Percentiles rank a stretch among this genome's conserved stretches.
Evolutionary conservation across 2,797 vertebrate genomes (phyloP).

Genomic region (Enteromius argenteus): DNA sequence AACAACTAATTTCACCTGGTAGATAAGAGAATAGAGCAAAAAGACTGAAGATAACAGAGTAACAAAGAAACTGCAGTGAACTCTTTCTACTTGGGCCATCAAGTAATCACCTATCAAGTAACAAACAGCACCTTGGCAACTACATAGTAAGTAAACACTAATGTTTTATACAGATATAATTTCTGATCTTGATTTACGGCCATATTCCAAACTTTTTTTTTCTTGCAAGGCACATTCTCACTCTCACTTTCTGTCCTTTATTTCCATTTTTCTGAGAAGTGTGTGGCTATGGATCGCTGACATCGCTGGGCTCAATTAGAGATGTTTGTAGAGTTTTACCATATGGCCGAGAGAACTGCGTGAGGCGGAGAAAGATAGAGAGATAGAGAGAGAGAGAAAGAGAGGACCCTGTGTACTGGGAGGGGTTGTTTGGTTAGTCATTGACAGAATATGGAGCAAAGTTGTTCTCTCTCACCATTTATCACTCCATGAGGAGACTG

Average conservation of each 20-base stretch:
- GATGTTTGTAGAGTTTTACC: slow-evolving; percentile 81
- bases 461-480: slow-evolving; percentile 30
- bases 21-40: background rate
- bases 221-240: slow-evolving; percentile 1
- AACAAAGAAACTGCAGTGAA: background rate
- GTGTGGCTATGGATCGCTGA: slow-evolving; percentile 67
- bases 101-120: background rate
- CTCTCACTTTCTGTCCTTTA: slow-evolving; percentile 5
- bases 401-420: slow-evolving; percentile 67
- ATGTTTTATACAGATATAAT: background rate
- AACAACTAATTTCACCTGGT: background rate
- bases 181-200: background rate
- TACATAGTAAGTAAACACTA: background rate
- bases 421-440: slow-evolving; percentile 71
- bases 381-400: slow-evolving; percentile 69
- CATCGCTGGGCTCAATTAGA: slow-evolving; percentile 79
- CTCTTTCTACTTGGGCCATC: background rate
- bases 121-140: background rate
- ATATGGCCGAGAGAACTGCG: slow-evolving; percentile 67
- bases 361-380: slow-evolving; percentile 68
- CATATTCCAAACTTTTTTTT: background rate
- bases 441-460: slow-evolving; percentile 72
- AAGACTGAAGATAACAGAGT: background rate
- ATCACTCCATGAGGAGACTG: slow-evolving; percentile 65
- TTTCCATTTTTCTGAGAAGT: slow-evolving; percentile 58